Evolutionary conservation across 1,140 invertebrate species (phyloP).

Genomic region (Bombus turneri): DNA sequence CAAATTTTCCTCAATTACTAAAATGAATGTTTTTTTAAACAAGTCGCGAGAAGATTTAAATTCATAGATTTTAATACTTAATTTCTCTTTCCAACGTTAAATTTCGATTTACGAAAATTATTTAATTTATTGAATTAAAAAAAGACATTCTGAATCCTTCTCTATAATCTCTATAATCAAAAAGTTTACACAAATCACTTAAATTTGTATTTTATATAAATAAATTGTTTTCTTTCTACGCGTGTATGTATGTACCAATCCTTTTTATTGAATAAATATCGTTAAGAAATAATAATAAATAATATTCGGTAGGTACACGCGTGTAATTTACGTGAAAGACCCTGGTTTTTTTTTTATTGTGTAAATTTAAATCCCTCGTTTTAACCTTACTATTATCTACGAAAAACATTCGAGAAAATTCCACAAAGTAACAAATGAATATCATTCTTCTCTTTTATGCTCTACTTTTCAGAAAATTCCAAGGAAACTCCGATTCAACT

Average conservation of each 20-base stretch:
- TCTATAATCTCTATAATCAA: no score
- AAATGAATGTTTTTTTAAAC: neutral
- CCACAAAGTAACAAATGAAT: neutral
- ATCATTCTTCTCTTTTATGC: neutral
- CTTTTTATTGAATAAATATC: neutral
- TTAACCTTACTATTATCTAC: no score
- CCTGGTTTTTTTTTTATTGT: neutral
- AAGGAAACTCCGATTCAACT: neutral
- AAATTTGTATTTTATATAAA: no score
- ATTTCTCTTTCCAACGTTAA: neutral
- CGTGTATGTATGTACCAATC: no score
- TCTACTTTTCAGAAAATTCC: neutral
- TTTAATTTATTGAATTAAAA: neutral
- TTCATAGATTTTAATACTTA: neutral
- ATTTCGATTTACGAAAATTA: neutral
- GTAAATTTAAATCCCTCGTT: neutral
- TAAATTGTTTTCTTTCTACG: neutral
- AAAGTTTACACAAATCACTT: no score
- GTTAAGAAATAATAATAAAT: neutral
- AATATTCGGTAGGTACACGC: neutral
- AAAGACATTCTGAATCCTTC: no score
- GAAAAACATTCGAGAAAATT: neutral
- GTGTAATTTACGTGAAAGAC: neutral
- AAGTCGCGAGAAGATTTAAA: neutral
- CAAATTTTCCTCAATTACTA: neutral